Base-by-base conservation (phyloP, 2,797 vertebrate species). In the Chromobotia macracanthus region DNA sequence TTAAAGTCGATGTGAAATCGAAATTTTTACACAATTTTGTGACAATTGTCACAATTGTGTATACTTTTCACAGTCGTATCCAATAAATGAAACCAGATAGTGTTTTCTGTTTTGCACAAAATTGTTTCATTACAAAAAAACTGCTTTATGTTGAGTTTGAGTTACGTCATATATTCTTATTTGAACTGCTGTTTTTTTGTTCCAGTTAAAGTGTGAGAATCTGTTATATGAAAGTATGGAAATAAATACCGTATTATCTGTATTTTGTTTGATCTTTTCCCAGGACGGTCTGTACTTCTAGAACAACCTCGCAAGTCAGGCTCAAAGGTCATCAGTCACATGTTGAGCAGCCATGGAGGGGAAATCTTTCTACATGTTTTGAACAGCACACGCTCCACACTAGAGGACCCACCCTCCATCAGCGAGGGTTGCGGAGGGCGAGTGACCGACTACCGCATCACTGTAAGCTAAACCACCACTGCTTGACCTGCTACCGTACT, bases 301-400 rank as follows among this genome's bases (percentile, higher is more conserved):
- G 98, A 99, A 61, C 97, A 99, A 80, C 98, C 98, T 0, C 95
- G 97, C 53, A 99, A 99, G 79, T 99, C 97, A 0, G 98, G 98
- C 61, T 98, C 98, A 25, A 99, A 99, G 92, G 95, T 99, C 80
- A 97, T 99, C 83, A 99, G 98, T 87, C 98, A 99, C 91, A 99
- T 99, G 98, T 95, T 99, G 61, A 99, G 98, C 89, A 98, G 97
- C 90, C 98, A 99, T 0, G 98, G 97, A 31, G 98, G 98, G 16
- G 98, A 99, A 90, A 99, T 99, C 82, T 99, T 99, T 86, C 87
- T 99, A 76, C 97, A 99, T 0, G 95, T 98, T 41, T 91, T 99
- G 78, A 99, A 97, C 90, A 97, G 96, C 90, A 98, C 96, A n/a
- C 94, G 98, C 44, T 99, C 98, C 64, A 99, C 95, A 55, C 91